Percentiles rank a stretch among this genome's conserved stretches.
Evolutionary conservation across 2,113 vertebrate genomes (phyloP).

Genomic region (Gnathonemus longibarbis): DNA sequence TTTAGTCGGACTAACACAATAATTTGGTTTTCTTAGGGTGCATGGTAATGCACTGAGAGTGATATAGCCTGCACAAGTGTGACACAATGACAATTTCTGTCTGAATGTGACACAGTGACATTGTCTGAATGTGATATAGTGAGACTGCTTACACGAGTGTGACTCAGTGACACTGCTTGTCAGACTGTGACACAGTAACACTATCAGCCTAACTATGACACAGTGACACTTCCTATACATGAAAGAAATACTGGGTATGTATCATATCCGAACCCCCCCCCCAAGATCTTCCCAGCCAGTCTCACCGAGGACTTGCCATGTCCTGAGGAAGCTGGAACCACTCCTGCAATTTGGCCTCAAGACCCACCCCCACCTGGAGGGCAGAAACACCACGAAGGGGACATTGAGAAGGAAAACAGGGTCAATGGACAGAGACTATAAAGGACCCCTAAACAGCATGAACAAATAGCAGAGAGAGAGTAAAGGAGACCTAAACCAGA

Average conservation of each 20-base stretch:
- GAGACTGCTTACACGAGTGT: neutral
- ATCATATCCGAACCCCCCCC: neutral
- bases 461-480: neutral
- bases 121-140: neutral
- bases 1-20: too few species aligned
- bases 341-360: slow-evolving; percentile 86
- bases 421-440: neutral
- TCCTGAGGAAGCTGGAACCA: slow-evolving; percentile 92
- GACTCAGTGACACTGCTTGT: neutral
- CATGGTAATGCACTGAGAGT: too few species aligned
- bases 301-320: slow-evolving; percentile 88
- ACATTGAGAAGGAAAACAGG: neutral
- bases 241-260: neutral
- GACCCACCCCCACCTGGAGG: slow-evolving; percentile 78
- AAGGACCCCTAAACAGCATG: neutral
- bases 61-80: too few species aligned
- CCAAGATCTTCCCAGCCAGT: neutral
- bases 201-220: too few species aligned
- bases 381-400: too few species aligned
- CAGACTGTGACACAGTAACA: too few species aligned
- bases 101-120: neutral
- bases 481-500: neutral
- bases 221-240: neutral
- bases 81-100: too few species aligned
- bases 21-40: too few species aligned